Evolutionary conservation across 2,113 vertebrate genomes (phyloP).

Genomic region (Pterocles burchelli): DNA sequence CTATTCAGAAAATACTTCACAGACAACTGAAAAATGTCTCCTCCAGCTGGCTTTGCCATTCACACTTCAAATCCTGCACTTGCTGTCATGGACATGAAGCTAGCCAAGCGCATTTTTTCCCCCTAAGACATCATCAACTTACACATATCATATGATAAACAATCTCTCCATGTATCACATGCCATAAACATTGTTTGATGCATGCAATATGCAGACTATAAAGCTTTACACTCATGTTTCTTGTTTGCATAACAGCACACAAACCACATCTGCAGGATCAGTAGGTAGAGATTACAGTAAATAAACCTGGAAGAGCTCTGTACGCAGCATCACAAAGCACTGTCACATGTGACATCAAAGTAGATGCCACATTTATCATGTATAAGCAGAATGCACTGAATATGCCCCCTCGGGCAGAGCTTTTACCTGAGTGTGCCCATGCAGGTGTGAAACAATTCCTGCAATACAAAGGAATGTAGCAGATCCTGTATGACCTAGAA

Average conservation of each 20-base stretch:
- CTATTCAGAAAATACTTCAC: background rate
- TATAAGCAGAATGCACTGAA: fast-evolving
- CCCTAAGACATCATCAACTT: background rate
- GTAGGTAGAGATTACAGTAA: background rate
- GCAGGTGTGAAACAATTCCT: background rate
- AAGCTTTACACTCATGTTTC: fast-evolving
- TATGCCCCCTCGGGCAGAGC: background rate
- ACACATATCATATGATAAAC: fast-evolving
- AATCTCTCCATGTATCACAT: fast-evolving
- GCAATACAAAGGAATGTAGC: background rate
- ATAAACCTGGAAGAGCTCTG: background rate
- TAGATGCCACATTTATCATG: fast-evolving
- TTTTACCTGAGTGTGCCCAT: fast-evolving
- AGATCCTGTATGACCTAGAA: background rate
- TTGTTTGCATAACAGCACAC: fast-evolving
- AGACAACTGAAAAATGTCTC: background rate
- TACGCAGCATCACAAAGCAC: background rate
- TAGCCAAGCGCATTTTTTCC: too few species aligned
- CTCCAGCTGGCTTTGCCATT: background rate
- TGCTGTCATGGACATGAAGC: background rate
- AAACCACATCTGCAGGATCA: background rate
- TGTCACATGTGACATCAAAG: too few species aligned
- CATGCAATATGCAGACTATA: background rate
- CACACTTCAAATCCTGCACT: background rate
- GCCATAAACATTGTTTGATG: background rate